Evolutionary conservation across 2,797 vertebrate genomes (phyloP), one percentile per base, ranked within the genome.

Genomic region (Dendrocincla fuliginosa): DNA sequence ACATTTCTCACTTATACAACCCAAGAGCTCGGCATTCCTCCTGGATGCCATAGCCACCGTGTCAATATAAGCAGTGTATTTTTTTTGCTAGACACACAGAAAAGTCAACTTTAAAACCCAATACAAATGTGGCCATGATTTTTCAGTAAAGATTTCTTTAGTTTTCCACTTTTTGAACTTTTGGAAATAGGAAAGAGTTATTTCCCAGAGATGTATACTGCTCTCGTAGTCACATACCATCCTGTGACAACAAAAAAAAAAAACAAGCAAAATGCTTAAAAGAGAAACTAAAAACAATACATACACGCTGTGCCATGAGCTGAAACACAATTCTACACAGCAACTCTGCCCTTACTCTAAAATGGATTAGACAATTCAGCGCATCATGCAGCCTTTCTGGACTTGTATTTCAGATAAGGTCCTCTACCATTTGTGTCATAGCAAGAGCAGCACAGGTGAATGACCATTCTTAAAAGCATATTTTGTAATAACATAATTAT

Each of bases 231-330:
- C 49, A 32, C 2, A 1, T 47, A 42, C 16, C 42, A 59, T 35
- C 30, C 53, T 55, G 27, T 35, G 57, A 44, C 33, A 5, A 47
- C 0, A 1, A 1, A 13, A 41, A 1, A 1, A 13, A 41, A 44
- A 67, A 78, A 55, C 32, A 74, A 93, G 56, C 23, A 75, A 90
- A 89, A 65, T 13, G 4, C 33, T 69, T 61, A 61, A n/a, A 67
- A 46, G 4, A 81, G 25, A 49, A 46, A 18, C 3, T 28, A n/a
- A 74, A 67, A n/a, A 56, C 41, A 47, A 44, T 7, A 9, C 2
- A 16, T 20, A 27, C 3, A 5, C 35, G 64, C 13, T 57, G 52
- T 69, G 33, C 42, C 49, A 46, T 35, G 13, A 44, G 17, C 64
- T 80, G 10, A 65, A 87, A 28, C 12, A 69, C 9, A 9, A 20